Evolutionary conservation across 2,888 invertebrate genomes (phyloP).

Genomic region (Phyto melanocephala): DNA sequence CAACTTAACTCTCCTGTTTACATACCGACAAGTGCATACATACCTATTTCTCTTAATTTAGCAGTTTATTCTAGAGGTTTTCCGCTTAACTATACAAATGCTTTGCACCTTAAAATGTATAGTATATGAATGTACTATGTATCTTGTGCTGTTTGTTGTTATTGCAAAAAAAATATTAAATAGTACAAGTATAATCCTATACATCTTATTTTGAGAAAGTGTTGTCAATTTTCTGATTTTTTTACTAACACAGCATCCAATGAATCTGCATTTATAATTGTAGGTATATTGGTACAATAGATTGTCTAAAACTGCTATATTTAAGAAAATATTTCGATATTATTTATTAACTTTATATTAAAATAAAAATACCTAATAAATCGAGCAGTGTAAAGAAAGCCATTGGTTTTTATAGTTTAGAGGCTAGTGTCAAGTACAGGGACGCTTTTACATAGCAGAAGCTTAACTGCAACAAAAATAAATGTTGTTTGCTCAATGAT

Average conservation of each 20-base stretch:
- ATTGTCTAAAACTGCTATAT: no score
- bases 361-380: no score
- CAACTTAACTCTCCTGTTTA: neutral
- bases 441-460: no score
- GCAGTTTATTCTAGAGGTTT: constrained; percentile 3
- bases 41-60: neutral
- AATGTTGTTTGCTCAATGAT: no score
- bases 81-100: neutral
- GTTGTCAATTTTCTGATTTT: constrained; percentile 16
- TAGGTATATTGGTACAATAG: no score
- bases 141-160: neutral
- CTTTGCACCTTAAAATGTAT: constrained; percentile 37
- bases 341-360: no score
- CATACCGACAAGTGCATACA: neutral
- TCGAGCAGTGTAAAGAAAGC: no score
- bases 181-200: constrained; percentile 11
- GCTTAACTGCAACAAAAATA: no score
- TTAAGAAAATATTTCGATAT: no score
- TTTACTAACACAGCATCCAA: neutral
- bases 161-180: neutral
- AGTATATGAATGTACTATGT: neutral
- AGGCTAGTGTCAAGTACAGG: no score
- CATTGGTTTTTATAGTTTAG: no score
- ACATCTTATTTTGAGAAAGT: constrained; percentile 24
- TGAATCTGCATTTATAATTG: no score